These are phyloP conservation scores for Tillus elongatus DNA, from an alignment of 2,888 invertebrate species.

Conservation along the genomic window DNA sequence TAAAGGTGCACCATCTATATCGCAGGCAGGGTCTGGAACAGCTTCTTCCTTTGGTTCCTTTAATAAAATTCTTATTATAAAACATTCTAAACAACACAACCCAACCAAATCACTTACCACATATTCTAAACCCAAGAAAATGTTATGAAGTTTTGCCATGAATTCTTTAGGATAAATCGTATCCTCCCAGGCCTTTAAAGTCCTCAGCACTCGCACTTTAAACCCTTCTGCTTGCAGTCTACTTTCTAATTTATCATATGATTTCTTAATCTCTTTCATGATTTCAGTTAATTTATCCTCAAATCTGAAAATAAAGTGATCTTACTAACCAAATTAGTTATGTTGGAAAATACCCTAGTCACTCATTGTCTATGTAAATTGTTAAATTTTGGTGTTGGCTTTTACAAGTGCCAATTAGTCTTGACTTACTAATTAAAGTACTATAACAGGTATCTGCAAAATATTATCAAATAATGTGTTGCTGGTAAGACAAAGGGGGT, in stretches of 20 bases:
- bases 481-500: too few relatives aligned
- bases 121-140: conserved; percentile 72
- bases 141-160: conserved; percentile 76
- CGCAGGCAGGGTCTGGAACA: conserved; percentile 9
- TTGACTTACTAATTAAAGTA: too few relatives aligned
- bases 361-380: too few relatives aligned
- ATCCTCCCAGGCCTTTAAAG: conserved; percentile 95
- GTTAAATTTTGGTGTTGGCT: too few relatives aligned
- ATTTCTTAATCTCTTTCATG: conserved; percentile 63
- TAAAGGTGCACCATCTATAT: conserved; percentile 19
- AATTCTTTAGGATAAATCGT: conserved; percentile 94
- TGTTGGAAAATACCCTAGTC: conserved; percentile 5
- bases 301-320: conserved; percentile 49
- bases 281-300: conserved; percentile 72
- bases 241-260: conserved; percentile 68
- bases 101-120: conserved; percentile 25
- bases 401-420: too few relatives aligned
- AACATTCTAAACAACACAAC: conserved; percentile 1
- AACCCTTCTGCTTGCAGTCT: conserved; percentile 93
- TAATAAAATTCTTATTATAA: conserved; percentile 3
- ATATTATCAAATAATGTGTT: too few relatives aligned
- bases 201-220: conserved; percentile 78
- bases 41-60: conserved; percentile 20
- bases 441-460: too few relatives aligned
- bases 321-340: conserved; percentile 6